phyloP scores from a whole-genome alignment of 2,888 invertebrate genomes.

The Drosophila ezoana region DNA sequence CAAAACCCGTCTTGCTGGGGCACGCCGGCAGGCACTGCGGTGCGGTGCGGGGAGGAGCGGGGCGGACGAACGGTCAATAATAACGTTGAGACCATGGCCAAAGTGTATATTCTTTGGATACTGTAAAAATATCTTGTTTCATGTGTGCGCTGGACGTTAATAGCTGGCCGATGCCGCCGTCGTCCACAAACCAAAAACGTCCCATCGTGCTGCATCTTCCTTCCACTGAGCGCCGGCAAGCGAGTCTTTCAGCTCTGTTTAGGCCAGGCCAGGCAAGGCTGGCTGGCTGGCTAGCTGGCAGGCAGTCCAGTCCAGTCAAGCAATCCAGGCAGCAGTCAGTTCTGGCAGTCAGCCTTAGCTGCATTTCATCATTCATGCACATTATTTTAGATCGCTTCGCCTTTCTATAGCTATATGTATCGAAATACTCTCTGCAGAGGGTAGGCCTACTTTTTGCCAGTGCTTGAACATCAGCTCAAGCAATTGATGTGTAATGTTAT shows the following conservation, averaged over 20 bases:
- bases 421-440: slow-evolving; percentile 34
- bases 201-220: slow-evolving; percentile 33
- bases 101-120: slow-evolving; percentile 44
- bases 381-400: slow-evolving; percentile 61
- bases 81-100: slow-evolving; percentile 58
- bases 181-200: slow-evolving; percentile 30
- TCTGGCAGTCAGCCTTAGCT: slow-evolving; percentile 69
- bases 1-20: slow-evolving; percentile 58
- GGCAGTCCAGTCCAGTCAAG: slow-evolving; percentile 16
- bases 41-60: not conserved
- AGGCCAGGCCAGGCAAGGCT: slow-evolving; percentile 1
- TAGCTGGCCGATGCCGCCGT: slow-evolving; percentile 59
- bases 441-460: not conserved
- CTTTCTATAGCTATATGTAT: slow-evolving; percentile 17
- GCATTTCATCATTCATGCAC: slow-evolving; percentile 81
- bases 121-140: slow-evolving; percentile 81
- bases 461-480: not conserved
- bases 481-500: too few species aligned
- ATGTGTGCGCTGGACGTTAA: slow-evolving; percentile 82
- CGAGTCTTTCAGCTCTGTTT: slow-evolving; percentile 17
- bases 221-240: slow-evolving; percentile 34
- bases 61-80: slow-evolving; percentile 49
- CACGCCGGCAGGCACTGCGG: not conserved
- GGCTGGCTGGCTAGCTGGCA: slow-evolving; percentile 1
- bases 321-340: slow-evolving; percentile 45